These are phyloP conservation scores for Drosophila mimica DNA, from an alignment of 2,888 invertebrate species.

Conservation along the genomic window DNA sequence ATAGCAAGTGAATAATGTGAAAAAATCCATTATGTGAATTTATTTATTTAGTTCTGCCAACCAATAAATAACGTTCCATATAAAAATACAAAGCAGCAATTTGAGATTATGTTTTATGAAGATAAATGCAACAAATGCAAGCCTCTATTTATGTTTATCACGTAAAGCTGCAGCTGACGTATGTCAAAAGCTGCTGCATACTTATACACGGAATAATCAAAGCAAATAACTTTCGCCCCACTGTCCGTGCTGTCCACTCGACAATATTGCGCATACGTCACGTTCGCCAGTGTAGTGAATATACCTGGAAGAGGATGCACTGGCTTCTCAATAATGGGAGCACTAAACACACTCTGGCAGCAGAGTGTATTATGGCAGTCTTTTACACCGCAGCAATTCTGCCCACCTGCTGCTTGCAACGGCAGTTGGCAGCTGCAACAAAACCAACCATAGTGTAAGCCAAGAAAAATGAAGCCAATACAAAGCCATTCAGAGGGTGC, in stretches of 20 bases:
- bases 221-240: conserved; percentile 21
- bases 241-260: not conserved
- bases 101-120: conserved; percentile 17
- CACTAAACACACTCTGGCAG: conserved; percentile 42
- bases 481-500: not conserved
- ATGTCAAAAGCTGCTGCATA: conserved; percentile 36
- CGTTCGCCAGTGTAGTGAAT: conserved; percentile 41
- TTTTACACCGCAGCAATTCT: conserved; percentile 48
- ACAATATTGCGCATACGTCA: conserved; percentile 71
- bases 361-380: conserved; percentile 25
- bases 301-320: conserved; percentile 23
- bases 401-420: conserved; percentile 28
- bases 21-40: not conserved
- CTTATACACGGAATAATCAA: conserved; percentile 46
- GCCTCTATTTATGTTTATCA: conserved; percentile 35
- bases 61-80: not conserved
- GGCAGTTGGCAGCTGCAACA: conserved; percentile 38
- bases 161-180: conserved; percentile 27
- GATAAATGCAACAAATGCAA: conserved; percentile 4
- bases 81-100: conserved; percentile 1
- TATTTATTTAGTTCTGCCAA: not conserved
- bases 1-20: conserved; percentile 2
- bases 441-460: conserved; percentile 18
- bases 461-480: conserved; percentile 67
- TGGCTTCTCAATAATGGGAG: conserved; percentile 60